Percentiles rank a stretch among this genome's conserved stretches.
phyloP scores from a whole-genome alignment of 1,140 invertebrate genomes.

The Heliconius melpomene region DNA sequence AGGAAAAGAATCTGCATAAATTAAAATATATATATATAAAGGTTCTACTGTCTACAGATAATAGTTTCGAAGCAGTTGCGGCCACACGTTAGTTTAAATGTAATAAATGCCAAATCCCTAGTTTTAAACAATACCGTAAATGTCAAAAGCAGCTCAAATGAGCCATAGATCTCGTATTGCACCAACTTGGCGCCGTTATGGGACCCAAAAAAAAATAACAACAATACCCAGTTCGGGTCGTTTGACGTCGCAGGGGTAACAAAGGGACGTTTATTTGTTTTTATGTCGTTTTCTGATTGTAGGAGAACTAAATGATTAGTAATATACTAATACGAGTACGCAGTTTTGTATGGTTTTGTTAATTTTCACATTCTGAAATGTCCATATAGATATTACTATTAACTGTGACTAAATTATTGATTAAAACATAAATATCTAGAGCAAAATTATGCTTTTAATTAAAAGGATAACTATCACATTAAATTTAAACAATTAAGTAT shows the following conservation, averaged over 20 bases:
- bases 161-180: constrained; percentile 72
- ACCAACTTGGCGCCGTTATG: constrained; percentile 63
- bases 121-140: constrained; percentile 9
- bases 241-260: constrained; percentile 62
- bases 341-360: too few relatives aligned
- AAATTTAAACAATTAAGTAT: too few relatives aligned
- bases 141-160: constrained; percentile 54
- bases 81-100: constrained; percentile 1
- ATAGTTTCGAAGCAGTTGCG: neutral
- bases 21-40: neutral
- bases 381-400: too few relatives aligned
- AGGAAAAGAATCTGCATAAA: neutral
- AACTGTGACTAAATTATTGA: too few relatives aligned
- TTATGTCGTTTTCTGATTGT: constrained; percentile 3
- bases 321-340: neutral
- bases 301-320: neutral
- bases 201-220: constrained; percentile 54
- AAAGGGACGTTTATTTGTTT: constrained; percentile 47
- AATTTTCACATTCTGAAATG: too few relatives aligned
- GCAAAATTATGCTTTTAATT: too few relatives aligned
- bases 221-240: constrained; percentile 62
- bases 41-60: neutral
- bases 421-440: too few relatives aligned
- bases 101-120: neutral
- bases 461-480: too few relatives aligned